A percentile compares a stretch with the other conserved stretches of the same genome.
Conservation (phyloP, 2,797 vertebrate species). For the Podarcis lilfordi region DNA sequence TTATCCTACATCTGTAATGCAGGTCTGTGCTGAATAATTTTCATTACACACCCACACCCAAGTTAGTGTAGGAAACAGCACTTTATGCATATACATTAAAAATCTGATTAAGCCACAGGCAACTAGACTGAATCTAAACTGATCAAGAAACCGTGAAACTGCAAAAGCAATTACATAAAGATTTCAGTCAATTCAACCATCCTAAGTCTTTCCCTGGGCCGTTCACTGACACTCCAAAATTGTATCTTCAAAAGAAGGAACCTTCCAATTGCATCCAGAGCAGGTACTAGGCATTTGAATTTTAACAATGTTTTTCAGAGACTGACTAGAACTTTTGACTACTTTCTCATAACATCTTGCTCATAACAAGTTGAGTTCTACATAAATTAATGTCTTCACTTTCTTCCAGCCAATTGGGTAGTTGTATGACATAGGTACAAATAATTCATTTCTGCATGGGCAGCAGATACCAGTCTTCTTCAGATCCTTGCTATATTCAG, state of each 20-base stretch:
- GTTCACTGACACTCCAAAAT: not conserved
- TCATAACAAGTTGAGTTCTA: not conserved
- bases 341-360: no score
- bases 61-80: slow-evolving; percentile 40
- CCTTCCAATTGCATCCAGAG: not conserved
- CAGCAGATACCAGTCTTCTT: not conserved
- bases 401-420: not conserved
- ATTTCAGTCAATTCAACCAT: not conserved
- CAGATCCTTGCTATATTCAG: not conserved
- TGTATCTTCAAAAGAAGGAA: not conserved
- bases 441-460: not conserved
- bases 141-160: not conserved
- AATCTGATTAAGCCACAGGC: not conserved
- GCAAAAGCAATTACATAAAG: not conserved
- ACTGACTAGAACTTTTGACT: not conserved
- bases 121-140: not conserved
- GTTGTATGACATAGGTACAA: no score
- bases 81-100: not conserved
- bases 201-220: not conserved
- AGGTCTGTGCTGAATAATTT: slow-evolving; percentile 60
- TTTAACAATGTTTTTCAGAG: not conserved
- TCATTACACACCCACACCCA: slow-evolving; percentile 40
- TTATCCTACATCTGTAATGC: slow-evolving; percentile 57
- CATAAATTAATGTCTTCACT: not conserved
- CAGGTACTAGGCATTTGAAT: not conserved